Evolutionary conservation across 2,113 vertebrate species (phyloP).

Genomic region (Labeo catla): DNA sequence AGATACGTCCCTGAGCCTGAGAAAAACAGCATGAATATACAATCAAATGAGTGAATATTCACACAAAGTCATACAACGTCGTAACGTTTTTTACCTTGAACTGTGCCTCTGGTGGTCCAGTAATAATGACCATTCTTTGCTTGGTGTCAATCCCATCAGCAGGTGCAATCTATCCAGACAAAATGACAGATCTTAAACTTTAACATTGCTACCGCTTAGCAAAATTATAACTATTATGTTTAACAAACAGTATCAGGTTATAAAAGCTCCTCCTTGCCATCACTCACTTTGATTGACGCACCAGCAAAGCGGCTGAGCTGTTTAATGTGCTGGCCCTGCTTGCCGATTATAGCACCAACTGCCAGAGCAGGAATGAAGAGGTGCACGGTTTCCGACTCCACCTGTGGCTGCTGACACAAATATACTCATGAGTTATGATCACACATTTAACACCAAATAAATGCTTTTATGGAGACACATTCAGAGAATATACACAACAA

Average conservation of each 20-base stretch:
- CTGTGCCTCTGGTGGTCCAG: constrained; percentile 96
- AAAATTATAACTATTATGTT: not conserved
- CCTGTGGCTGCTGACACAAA: constrained; percentile 55
- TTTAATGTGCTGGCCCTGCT: constrained; percentile 99
- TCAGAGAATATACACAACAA: not conserved
- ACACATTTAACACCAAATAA: not conserved
- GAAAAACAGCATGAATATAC: not conserved
- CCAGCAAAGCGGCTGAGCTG: constrained; percentile 97
- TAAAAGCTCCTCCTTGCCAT: not conserved
- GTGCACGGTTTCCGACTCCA: constrained; percentile 94
- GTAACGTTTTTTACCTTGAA: constrained; percentile 86
- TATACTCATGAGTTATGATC: constrained; percentile 14
- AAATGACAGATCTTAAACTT: not conserved
- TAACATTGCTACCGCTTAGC: not conserved
- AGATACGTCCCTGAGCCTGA: constrained; percentile 93
- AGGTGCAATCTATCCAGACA: constrained; percentile 85
- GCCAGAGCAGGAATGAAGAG: constrained; percentile 96
- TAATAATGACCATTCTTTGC: constrained; percentile 95
- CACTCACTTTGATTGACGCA: constrained; percentile 94
- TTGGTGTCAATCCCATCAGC: constrained; percentile 93
- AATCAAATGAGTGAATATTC: not conserved
- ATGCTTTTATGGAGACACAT: not conserved
- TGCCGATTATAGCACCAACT: constrained; percentile 97
- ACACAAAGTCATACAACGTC: not conserved
- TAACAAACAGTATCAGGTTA: not conserved